Evolutionary conservation across 2,888 invertebrate genomes (phyloP).

Genomic region (Isotomurus palustris): DNA sequence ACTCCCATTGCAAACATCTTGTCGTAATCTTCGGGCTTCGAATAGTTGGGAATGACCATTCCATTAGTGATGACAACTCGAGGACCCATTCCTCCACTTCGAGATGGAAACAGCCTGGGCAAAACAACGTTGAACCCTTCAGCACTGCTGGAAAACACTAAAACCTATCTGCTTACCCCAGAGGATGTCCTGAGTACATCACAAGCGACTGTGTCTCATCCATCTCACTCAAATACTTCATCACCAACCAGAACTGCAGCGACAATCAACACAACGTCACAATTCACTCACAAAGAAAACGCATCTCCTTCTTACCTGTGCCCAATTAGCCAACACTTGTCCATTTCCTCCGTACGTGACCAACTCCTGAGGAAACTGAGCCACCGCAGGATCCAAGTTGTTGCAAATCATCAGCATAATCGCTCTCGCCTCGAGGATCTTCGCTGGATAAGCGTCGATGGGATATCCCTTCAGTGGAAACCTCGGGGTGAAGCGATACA

Average conservation of each 20-base stretch:
- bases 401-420: constrained; percentile 63
- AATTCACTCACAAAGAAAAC: not conserved
- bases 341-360: constrained; percentile 64
- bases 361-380: constrained; percentile 28
- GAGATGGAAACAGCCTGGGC: constrained; percentile 54
- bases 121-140: not conserved
- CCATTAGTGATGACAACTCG: constrained; percentile 60
- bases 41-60: constrained; percentile 62
- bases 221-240: constrained; percentile 57
- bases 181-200: constrained; percentile 60
- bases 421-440: constrained; percentile 53
- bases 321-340: constrained; percentile 62
- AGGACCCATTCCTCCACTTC: constrained; percentile 52
- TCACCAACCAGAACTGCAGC: constrained; percentile 56
- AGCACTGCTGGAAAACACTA: not conserved
- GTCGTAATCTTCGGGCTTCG: constrained; percentile 55
- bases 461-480: constrained; percentile 53
- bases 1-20: constrained; percentile 58
- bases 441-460: constrained; percentile 53
- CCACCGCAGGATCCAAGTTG: constrained; percentile 58
- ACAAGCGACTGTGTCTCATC: constrained; percentile 57
- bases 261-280: not conserved
- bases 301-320: constrained; percentile 51
- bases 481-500: constrained; percentile 46
- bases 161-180: constrained; percentile 49